Percentiles rank a stretch among this genome's conserved stretches.
Evolutionary conservation across 1,140 invertebrate genomes (phyloP).

Genomic region (Pseudomyrmex gracilis): DNA sequence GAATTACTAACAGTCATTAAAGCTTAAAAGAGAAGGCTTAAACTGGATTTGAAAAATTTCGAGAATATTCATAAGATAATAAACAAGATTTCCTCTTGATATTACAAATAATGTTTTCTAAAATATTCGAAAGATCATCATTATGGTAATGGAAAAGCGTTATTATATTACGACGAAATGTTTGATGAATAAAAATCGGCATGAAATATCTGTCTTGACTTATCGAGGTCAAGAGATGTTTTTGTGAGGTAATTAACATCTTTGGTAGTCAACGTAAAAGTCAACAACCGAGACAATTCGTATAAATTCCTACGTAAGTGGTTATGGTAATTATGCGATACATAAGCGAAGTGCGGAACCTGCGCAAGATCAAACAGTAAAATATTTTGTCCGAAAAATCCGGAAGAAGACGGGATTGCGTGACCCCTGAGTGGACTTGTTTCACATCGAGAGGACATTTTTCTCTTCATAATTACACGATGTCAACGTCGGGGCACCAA

Average conservation of each 20-base stretch:
- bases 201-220: conserved; percentile 26
- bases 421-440: neutral
- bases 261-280: conserved; percentile 38
- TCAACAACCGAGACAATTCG: conserved; percentile 46
- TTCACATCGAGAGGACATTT: neutral
- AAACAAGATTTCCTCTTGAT: neutral
- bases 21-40: neutral
- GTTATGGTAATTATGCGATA: conserved; percentile 30
- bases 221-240: conserved; percentile 32
- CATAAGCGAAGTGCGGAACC: conserved; percentile 15
- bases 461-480: conserved; percentile 55
- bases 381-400: neutral
- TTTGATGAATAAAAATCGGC: conserved; percentile 29
- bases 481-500: conserved; percentile 86
- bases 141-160: conserved; percentile 1
- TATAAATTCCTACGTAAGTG: conserved; percentile 33
- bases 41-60: neutral
- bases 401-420: neutral
- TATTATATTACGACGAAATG: conserved; percentile 39
- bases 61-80: neutral
- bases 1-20: neutral
- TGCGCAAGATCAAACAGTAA: conserved; percentile 9
- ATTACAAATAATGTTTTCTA: neutral
- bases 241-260: conserved; percentile 43
- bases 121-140: neutral